Evolutionary conservation across 2,797 vertebrate species (phyloP), one percentile per base, ranked within the genome.

Genomic region (Ciconia nigra): DNA sequence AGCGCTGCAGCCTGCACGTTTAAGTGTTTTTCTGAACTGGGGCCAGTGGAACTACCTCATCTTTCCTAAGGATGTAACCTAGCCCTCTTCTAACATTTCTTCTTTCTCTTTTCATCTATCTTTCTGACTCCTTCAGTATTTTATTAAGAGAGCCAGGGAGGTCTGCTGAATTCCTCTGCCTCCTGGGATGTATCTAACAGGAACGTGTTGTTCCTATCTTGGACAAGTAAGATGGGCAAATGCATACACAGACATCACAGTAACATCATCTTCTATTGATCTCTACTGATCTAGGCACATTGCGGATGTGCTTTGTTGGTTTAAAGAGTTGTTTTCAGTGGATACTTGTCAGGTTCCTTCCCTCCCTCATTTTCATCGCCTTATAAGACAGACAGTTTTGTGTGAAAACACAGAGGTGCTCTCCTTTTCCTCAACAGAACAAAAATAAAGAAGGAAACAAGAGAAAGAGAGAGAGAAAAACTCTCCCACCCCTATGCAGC

Each of bases 241-340:
- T 74, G 83, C 29, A 35, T 80, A 77, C 51, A 57, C 59, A 95
- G 72, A 94, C 86, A 95, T 82, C 92, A 93, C 78, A 93, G 87
- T 39, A 93, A 91, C 85, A 92, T 91, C 94, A 94, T 94, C 59
- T 87, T 81, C 89, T 89, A 89, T 89, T 97, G 94, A 91, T 96
- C 86, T 92, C 70, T 65, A 44, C 86, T 80, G 90, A 83, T 90
- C 89, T 73, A 61, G 77, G 57, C 22, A 10, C 44, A 74, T 42
- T 66, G 83, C 3, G 4, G 71, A 78, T 90, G 67, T 78, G 73
- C 90, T 95, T 83, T 95, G 83, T 77, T 89, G 63, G 76, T 88
- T 94, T 93, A 76, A 95, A 95, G 77, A 65, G 70, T 52, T 90
- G 81, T 93, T 96, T 96, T 73, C 74, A 69, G 71, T 83, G 79